Percentiles rank a stretch among this genome's conserved stretches.
These are phyloP conservation scores for Chaetogeoica ovagalla DNA, from an alignment of 2,888 invertebrate genomes.

Conservation along the genomic window DNA sequence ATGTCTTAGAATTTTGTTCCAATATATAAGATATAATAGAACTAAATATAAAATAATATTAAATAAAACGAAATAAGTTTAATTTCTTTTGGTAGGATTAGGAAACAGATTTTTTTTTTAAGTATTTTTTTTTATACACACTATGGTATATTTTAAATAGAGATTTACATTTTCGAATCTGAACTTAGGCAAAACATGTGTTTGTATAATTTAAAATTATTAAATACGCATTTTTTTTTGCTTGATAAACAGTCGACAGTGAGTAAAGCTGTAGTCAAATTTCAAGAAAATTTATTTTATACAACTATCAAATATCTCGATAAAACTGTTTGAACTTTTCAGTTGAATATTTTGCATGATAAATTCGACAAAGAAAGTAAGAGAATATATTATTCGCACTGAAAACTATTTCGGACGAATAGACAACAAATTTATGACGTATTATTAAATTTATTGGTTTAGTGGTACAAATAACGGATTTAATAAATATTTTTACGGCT, in stretches of 20 bases:
- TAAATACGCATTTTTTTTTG: background rate
- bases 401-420: background rate
- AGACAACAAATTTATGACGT: slow-evolving; percentile 2
- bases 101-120: no score
- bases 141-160: no score
- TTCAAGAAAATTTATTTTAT: background rate
- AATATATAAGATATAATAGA: no score
- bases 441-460: slow-evolving; percentile 31
- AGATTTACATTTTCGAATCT: no score
- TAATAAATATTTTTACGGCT: slow-evolving; percentile 20
- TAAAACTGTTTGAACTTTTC: background rate
- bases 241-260: background rate
- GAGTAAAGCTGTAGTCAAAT: background rate
- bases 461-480: slow-evolving; percentile 15
- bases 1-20: no score
- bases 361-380: background rate
- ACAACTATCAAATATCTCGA: background rate
- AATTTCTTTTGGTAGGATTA: no score
- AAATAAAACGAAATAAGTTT: no score
- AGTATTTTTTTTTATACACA: no score
- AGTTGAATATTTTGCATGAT: background rate
- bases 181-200: no score
- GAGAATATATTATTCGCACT: background rate
- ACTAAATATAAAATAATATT: no score
- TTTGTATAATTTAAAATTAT: no score